phyloP scores from a whole-genome alignment of 2,888 invertebrate species.

The Zelleria hepariella region DNA sequence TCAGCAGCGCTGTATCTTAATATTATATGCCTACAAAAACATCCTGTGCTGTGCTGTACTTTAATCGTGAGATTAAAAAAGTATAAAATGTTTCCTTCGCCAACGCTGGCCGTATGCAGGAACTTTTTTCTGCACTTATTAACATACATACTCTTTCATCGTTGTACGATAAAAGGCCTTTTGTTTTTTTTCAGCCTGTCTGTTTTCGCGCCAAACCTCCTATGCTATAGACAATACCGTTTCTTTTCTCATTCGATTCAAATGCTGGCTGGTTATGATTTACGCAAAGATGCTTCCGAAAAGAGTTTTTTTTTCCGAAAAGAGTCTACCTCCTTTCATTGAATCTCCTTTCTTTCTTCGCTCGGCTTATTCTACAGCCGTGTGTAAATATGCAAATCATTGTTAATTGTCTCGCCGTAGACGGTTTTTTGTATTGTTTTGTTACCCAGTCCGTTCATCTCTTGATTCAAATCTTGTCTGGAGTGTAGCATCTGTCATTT shows the following conservation, averaged over 20 bases:
- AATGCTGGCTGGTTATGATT: constrained; percentile 39
- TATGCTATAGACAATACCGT: constrained; percentile 11
- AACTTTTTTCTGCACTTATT: constrained; percentile 1
- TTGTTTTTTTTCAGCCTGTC: not conserved
- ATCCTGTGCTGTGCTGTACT: constrained; percentile 1
- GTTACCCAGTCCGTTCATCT: constrained; percentile 22
- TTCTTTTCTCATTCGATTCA: constrained; percentile 42
- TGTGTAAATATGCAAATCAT: constrained; percentile 61
- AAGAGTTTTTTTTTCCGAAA: constrained; percentile 37
- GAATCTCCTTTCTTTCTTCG: constrained; percentile 28
- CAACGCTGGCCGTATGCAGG: constrained; percentile 1
- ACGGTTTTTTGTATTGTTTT: constrained; percentile 28
- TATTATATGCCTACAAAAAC: constrained; percentile 4
- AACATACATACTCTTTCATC: not conserved
- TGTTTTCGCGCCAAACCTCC: constrained; percentile 1
- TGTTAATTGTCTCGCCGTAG: constrained; percentile 43
- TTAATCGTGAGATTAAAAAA: constrained; percentile 4
- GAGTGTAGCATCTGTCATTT: constrained; percentile 66
- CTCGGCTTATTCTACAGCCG: constrained; percentile 27
- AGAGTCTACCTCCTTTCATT: constrained; percentile 32
- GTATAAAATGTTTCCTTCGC: constrained; percentile 7
- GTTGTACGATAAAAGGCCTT: not conserved
- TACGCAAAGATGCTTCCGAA: constrained; percentile 57
- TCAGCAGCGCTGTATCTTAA: constrained; percentile 3
- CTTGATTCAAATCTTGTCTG: constrained; percentile 13